These are phyloP conservation scores for Laterallus jamaicensis DNA, from an alignment of 2,113 vertebrate species.

Conservation along the genomic window DNA sequence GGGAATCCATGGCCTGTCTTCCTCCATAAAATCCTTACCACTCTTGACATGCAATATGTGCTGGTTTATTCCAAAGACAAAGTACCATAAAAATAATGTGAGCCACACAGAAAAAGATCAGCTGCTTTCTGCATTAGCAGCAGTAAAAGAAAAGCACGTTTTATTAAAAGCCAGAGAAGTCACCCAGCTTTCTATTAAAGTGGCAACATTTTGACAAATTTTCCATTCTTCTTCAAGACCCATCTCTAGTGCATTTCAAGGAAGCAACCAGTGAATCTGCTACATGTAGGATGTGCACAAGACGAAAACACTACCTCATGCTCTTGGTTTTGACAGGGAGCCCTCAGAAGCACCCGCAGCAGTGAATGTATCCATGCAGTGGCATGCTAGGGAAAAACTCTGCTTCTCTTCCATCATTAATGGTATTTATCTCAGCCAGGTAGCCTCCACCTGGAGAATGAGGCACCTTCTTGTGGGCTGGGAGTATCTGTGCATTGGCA, in stretches of 20 bases:
- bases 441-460: not conserved
- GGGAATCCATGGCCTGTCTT: not conserved
- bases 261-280: not conserved
- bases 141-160: slow-evolving; percentile 13
- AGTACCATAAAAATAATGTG: not conserved
- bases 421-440: not conserved
- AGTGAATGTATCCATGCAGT: not conserved
- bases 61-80: not conserved
- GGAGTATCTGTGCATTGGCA: not conserved
- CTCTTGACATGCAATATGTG: not conserved
- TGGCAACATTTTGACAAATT: not conserved
- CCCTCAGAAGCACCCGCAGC: not conserved
- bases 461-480: not conserved
- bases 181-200: slow-evolving; percentile 8
- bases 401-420: not conserved
- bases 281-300: not conserved
- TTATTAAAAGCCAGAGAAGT: slow-evolving; percentile 34
- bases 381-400: not conserved
- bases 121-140: slow-evolving; percentile 43
- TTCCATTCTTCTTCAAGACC: not conserved
- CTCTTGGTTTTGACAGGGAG: not conserved
- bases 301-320: not conserved
- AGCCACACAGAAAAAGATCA: not conserved
- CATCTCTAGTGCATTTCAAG: not conserved
- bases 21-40: not conserved